Percentiles rank a stretch among this genome's conserved stretches.
Conservation (phyloP, 2,113 vertebrate genomes). For the Rhinichthys klamathensis region DNA sequence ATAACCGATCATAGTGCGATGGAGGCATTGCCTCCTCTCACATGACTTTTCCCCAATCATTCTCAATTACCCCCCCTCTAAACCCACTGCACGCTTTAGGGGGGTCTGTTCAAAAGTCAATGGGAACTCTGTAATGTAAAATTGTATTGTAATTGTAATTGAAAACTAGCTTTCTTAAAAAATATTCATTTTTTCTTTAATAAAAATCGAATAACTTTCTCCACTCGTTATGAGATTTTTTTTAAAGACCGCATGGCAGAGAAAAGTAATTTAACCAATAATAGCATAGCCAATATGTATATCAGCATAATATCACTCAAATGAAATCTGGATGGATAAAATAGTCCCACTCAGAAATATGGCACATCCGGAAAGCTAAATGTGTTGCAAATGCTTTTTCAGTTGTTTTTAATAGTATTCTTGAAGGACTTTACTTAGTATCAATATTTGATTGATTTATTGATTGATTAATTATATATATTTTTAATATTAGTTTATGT, state of each 20-base stretch:
- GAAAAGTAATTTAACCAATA: not conserved
- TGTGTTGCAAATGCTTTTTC: not conserved
- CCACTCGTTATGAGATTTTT: not conserved
- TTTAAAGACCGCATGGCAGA: not conserved
- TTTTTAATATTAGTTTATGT: not conserved
- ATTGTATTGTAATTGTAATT: no score
- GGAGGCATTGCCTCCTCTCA: no score
- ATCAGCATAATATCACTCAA: not conserved
- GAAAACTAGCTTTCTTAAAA: no score
- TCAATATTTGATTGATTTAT: not conserved
- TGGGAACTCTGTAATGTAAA: no score
- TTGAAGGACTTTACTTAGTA: not conserved
- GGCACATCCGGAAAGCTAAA: not conserved
- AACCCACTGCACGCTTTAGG: no score
- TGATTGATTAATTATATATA: no score
- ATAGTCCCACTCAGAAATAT: not conserved
- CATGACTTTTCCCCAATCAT: no score
- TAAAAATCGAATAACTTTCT: not conserved
- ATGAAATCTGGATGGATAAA: not conserved
- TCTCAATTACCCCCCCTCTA: no score
- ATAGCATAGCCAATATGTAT: not conserved
- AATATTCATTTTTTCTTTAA: not conserved
- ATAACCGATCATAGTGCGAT: no score
- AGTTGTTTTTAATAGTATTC: not conserved
- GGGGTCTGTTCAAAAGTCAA: no score